phyloP scores from a whole-genome alignment of 2,888 invertebrate species.

The Ptilodon capucinus region DNA sequence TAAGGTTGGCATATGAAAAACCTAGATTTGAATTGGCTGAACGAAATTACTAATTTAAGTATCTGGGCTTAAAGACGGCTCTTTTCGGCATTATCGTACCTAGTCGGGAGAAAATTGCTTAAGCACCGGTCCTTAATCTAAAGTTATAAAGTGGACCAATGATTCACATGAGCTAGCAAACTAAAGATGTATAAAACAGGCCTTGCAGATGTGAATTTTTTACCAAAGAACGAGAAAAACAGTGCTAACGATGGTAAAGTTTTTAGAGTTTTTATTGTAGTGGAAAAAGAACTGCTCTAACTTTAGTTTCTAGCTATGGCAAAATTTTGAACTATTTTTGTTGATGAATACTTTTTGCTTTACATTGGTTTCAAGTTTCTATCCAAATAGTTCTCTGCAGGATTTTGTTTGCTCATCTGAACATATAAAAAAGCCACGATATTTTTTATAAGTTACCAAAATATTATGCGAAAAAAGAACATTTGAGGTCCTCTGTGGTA shows the following conservation, averaged over 20 bases:
- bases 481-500: too few species aligned
- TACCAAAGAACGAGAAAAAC: conserved; percentile 4
- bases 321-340: neutral
- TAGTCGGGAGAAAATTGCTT: conserved; percentile 12
- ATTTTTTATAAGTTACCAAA: too few species aligned
- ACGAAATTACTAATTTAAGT: conserved; percentile 17
- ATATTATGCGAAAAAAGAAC: too few species aligned
- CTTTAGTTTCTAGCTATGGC: conserved; percentile 1
- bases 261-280: conserved; percentile 10
- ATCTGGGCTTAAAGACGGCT: conserved; percentile 6
- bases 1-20: too few species aligned
- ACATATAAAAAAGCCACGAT: too few species aligned
- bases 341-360: neutral
- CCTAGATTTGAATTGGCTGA: conserved; percentile 11
- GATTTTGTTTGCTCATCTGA: neutral
- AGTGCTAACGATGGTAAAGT: conserved; percentile 13
- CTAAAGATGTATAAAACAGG: neutral
- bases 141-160: conserved; percentile 4
- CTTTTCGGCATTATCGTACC: conserved; percentile 24
- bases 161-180: neutral
- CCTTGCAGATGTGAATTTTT: conserved; percentile 4
- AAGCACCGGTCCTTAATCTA: conserved; percentile 4
- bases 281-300: conserved; percentile 9
- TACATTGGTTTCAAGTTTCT: neutral
- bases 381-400: neutral